Conservation (phyloP, 1,140 invertebrate genomes). For the Drosophila varians region DNA sequence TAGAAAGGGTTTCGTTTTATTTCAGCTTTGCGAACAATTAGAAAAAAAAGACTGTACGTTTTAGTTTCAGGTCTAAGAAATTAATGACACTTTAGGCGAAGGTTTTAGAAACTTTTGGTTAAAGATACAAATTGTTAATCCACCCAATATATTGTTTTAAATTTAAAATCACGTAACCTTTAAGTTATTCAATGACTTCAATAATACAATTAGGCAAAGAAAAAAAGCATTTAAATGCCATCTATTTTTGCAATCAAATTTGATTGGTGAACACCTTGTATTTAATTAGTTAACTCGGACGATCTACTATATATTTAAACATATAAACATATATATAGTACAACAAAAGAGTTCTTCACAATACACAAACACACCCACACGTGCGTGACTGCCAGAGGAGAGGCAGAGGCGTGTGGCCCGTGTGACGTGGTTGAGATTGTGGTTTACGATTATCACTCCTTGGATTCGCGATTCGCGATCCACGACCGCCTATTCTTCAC, state of each 20-base stretch:
- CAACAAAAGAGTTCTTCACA: constrained; percentile 34
- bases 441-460: constrained; percentile 25
- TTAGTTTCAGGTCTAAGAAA: too few species aligned
- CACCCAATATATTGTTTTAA: too few species aligned
- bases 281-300: constrained; percentile 24
- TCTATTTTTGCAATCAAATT: not conserved
- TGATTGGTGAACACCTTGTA: constrained; percentile 13
- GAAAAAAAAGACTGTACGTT: too few species aligned
- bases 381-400: not conserved
- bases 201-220: not conserved
- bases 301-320: constrained; percentile 12
- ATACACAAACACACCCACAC: not conserved
- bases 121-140: too few species aligned
- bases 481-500: constrained; percentile 14
- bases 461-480: not conserved
- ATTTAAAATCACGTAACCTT: not conserved
- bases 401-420: not conserved
- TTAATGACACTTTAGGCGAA: not conserved
- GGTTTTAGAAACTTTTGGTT: too few species aligned
- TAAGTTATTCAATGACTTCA: not conserved
- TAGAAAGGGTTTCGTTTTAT: too few species aligned
- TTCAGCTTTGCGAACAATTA: too few species aligned
- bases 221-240: not conserved
- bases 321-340: not conserved
- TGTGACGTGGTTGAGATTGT: constrained; percentile 25